These are phyloP conservation scores for Oreocharis arfaki DNA, from an alignment of 2,113 vertebrate species.

Conservation along the genomic window DNA sequence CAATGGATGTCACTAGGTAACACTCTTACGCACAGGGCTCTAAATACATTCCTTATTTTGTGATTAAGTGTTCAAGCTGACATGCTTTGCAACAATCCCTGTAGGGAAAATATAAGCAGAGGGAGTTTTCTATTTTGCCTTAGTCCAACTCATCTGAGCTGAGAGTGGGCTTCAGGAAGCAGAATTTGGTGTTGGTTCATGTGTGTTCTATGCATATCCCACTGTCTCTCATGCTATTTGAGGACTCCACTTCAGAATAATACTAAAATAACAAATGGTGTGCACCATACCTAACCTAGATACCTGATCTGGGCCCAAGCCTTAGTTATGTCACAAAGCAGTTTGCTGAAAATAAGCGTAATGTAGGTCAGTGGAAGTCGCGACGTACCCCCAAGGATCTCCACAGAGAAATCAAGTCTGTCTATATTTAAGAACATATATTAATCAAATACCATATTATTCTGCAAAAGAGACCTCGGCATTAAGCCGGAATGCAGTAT, in stretches of 20 bases:
- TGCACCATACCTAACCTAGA: not conserved
- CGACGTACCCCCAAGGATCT: not conserved
- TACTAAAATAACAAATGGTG: not conserved
- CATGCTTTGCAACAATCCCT: not conserved
- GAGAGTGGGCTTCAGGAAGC: not conserved
- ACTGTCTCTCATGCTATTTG: not conserved
- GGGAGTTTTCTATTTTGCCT: not conserved
- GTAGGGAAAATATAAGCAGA: not conserved
- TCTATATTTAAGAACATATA: not conserved
- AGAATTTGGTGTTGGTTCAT: not conserved
- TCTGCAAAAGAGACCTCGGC: not conserved
- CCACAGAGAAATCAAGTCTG: not conserved
- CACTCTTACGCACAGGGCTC: not conserved
- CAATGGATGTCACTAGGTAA: conserved; percentile 9
- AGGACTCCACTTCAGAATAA: not conserved
- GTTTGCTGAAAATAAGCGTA: not conserved
- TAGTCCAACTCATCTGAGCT: not conserved
- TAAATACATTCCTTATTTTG: not conserved
- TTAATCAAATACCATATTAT: not conserved
- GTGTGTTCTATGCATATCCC: not conserved
- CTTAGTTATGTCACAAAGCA: not conserved
- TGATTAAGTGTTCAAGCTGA: not conserved
- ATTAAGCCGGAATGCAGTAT: not conserved
- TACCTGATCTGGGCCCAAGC: not conserved
- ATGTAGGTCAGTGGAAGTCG: not conserved